Evolutionary conservation across 2,797 vertebrate species (phyloP), one percentile per base, ranked within the genome.

Genomic region (Pteropus rufus): DNA sequence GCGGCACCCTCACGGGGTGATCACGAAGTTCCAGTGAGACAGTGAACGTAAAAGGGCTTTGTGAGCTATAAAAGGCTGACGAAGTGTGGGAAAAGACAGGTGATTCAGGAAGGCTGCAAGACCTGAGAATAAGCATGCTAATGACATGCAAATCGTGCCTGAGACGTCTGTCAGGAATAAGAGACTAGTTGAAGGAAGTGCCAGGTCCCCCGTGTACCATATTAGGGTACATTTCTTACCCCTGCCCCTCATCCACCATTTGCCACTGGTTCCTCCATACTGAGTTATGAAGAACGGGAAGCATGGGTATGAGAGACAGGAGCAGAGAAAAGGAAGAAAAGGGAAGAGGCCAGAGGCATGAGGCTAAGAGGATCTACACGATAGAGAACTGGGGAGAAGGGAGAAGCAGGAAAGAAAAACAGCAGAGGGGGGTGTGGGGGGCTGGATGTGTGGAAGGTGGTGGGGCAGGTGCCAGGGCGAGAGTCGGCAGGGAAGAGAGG

Each of bases 381-480:
- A 58, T 3, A 2, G 41, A 60, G 72, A 77, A 19, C 41, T 46
- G 18, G 39, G 58, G 16, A 64, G 67, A 19, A 26, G 44, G n/a
- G 15, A 69, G 58, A 29, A 34, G 54, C 56, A 34, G 54, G 41
- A 56, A 3, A 19, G 16, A 7, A 52, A 44, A 46, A 1, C 1
- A 29, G 23, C 19, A 10, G 0, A 16, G 5, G 34, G 34, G 5
- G 36, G 0, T 2, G 0, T 2, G 49, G 52, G 52, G 49, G 31
- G 0, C 3, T n/a, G 18, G 5, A 5, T 9, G n/a, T 49, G 56
- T 19, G 69, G 6, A 62, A 5, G 31, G 16, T 1, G 0, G 3
- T 2, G 18, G 56, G n/a, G n/a, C 2, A 41, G 64, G 12, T 16
- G n/a, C 49, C 1, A 6, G 24, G 24, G 26, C 39, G 75, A 58